Base-by-base conservation (phyloP, 2,888 invertebrate genomes). In the Lithosia quadra region DNA sequence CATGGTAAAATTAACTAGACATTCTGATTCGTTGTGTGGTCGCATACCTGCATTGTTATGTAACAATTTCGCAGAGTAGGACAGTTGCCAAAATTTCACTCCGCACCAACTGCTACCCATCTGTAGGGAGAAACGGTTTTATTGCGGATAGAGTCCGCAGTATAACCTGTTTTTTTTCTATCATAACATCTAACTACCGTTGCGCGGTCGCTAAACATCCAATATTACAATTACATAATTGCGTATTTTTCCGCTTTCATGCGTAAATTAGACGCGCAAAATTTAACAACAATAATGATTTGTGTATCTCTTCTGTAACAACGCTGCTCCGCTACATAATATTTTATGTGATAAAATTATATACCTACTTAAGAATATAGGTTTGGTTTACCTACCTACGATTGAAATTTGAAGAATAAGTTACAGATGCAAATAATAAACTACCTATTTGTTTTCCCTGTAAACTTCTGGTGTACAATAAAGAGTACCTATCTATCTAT, bases 31-130 rank as follows among this genome's bases (percentile, higher is more conserved):
- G 58, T 80, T 78, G 76, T 79, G 83, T 84, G 82, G 78, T 79
- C 78, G 82, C 80, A 83, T 90, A 92, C 90, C 93, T 93, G 94
- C 94, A 94, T 81, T 88, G 87, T 94, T 92, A 91, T 86, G 88
- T 91, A 93, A 94, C 87, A 78, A 83, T 86, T 88, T 91, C 88
- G 92, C 92, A 87, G 91, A 90, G 86, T 84, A 86, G 88, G 88
- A 86, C 84, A 77, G 86, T 84, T 93, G 92, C 92, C 93, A 93
- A 93, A 90, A 89, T 87, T 88, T 89, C 85, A 86, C 86, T 89
- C 82, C 73, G 82, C 81, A 80, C 79, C 80, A 78, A 80, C 81
- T 83, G 78, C 77, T 74, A 75, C 81, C 73, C 79, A 76, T 73
- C 65, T 78, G 69, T 78, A 75, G 76, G 75, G 74, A 70, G 78